Base-by-base conservation (phyloP, 2,888 invertebrate species). In the Torymus aiolomorphi region DNA sequence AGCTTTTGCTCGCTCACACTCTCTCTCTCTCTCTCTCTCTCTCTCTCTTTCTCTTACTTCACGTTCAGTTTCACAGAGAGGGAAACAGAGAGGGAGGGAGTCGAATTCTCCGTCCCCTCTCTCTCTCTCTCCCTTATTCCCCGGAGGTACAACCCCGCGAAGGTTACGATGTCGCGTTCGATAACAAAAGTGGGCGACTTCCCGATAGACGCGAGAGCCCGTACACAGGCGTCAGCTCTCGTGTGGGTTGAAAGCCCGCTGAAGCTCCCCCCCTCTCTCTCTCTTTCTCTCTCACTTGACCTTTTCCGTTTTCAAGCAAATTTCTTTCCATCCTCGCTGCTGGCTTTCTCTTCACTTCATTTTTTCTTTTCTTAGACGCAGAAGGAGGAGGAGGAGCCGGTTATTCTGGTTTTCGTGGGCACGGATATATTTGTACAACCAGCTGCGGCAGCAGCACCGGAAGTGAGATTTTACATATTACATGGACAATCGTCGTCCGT, bases 121-220 rank as follows among this genome's bases (percentile, higher is more conserved):
- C 31, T 31, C 31, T 31, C 31, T 8, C 8, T 42, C 42, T 42
- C 52, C 16, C 54, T 69, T 59, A 66, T 66, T 80, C 71, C 65
- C 75, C n/a, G 42, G 65, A 75, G 79, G 71, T 75, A 59, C 24
- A 74, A 56, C 18, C 70, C 69, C 51, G 49, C 65, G 62, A 69
- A 80, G 80, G 76, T 76, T 76, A 73, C 63, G 76, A 80, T 67
- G 73, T 73, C 73, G 67, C 67, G 76, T 63, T 69, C 57, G 73
- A 80, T 80, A 76, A 73, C 76, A 67, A 80, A 80, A 71, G 69
- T 63, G 67, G 72, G 51, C 56, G 69, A 73, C 69, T 67, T 71
- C 51, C 61, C 65, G 59, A 79, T 79, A 75, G 67, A 72, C 54
- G 16, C 74, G 49, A 49, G 1, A 18, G 24, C 4, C 10, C 3